phyloP scores from a whole-genome alignment of 2,797 vertebrate species.

The Novumbra hubbsi region DNA sequence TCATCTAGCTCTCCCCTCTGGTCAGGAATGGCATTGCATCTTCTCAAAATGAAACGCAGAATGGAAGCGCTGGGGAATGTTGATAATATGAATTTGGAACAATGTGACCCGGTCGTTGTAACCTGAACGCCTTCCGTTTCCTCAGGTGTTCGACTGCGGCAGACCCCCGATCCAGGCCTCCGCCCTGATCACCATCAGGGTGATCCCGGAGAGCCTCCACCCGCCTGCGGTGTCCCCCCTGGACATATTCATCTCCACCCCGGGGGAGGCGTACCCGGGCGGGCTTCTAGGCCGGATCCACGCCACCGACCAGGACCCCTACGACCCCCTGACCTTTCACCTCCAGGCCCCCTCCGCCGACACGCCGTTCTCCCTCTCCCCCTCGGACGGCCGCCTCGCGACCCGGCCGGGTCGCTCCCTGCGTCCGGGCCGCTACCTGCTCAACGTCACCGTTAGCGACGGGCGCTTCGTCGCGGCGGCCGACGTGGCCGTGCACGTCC shows the following conservation, averaged over 20 bases:
- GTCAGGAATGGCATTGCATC: not conserved
- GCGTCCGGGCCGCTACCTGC: conserved; percentile 77
- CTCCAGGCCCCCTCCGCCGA: conserved; percentile 65
- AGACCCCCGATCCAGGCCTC: conserved; percentile 76
- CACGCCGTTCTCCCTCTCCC: conserved; percentile 74
- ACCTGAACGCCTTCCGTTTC: not conserved
- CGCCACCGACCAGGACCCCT: conserved; percentile 83
- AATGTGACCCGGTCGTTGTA: not conserved
- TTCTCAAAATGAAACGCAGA: not conserved
- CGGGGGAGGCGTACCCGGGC: conserved; percentile 79
- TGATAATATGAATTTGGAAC: not conserved
- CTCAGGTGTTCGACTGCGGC: conserved; percentile 81
- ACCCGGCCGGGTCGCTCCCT: conserved; percentile 68
- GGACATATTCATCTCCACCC: conserved; percentile 79
- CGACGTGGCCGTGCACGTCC: conserved; percentile 75
- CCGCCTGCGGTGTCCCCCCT: conserved; percentile 80
- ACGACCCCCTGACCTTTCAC: conserved; percentile 79
- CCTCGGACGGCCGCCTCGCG: conserved; percentile 78
- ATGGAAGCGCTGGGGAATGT: not conserved
- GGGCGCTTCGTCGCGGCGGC: conserved; percentile 75
- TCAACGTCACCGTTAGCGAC: conserved; percentile 82
- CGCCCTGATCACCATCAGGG: conserved; percentile 71
- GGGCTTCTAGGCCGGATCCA: conserved; percentile 84
- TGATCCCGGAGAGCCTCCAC: conserved; percentile 80
- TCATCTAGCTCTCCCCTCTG: not conserved